Evolutionary conservation across 92 coral and sea anemone species (phyloP).

Genomic region (Virgularia gustaviana): DNA sequence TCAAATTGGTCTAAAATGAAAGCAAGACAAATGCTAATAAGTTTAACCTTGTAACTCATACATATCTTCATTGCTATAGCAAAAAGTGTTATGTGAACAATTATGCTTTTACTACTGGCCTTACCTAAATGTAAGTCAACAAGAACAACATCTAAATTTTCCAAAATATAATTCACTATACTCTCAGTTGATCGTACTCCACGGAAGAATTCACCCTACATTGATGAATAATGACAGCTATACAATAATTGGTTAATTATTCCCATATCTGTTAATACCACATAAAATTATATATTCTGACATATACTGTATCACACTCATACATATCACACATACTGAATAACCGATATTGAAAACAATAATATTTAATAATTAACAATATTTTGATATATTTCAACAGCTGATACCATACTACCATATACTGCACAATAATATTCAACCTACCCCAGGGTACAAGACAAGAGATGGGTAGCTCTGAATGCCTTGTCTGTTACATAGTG

Average conservation of each 20-base stretch:
- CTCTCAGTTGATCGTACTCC: slow-evolving; percentile 64
- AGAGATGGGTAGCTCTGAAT: slow-evolving; percentile 87
- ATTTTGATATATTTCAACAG: no score
- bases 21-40: no score
- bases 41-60: background rate
- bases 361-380: no score
- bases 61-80: background rate
- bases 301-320: no score
- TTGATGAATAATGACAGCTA: background rate
- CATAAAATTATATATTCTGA: no score
- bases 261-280: no score
- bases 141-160: slow-evolving; percentile 67
- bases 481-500: slow-evolving; percentile 75
- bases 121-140: slow-evolving; percentile 79
- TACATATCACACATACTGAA: no score
- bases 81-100: background rate
- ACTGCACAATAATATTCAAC: slow-evolving; percentile 23
- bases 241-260: background rate
- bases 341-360: no score
- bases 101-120: no score
- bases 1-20: slow-evolving; percentile 55
- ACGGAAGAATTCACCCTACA: slow-evolving; percentile 76
- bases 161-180: slow-evolving; percentile 67
- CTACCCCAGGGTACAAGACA: slow-evolving; percentile 83
- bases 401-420: background rate